Evolutionary conservation across 2,797 vertebrate genomes (phyloP).

Genomic region (Notolepis coatsorum): DNA sequence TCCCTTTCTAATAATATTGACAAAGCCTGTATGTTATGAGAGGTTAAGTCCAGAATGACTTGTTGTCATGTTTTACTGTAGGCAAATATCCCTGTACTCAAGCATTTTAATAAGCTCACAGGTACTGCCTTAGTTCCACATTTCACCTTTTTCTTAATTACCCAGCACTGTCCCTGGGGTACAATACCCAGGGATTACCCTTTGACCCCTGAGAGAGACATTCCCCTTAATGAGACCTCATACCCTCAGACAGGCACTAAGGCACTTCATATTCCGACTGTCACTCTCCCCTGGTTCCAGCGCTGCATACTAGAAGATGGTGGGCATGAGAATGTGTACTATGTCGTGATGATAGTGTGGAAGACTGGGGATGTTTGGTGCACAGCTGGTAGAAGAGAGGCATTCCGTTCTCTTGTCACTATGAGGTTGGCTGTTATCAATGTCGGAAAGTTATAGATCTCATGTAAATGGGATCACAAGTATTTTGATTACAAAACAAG

Average conservation of each 20-base stretch:
- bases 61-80: too few relatives aligned
- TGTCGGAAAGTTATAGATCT: too few relatives aligned
- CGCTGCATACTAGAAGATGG: too few relatives aligned
- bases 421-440: too few relatives aligned
- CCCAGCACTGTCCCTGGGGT: conserved; percentile 42
- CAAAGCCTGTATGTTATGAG: too few relatives aligned
- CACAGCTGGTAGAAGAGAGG: conserved; percentile 1
- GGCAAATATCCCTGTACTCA: too few relatives aligned
- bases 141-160: conserved; percentile 66
- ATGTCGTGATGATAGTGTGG: background rate
- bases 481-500: too few relatives aligned
- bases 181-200: conserved; percentile 64
- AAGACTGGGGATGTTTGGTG: conserved; percentile 2
- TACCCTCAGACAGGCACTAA: conserved; percentile 37
- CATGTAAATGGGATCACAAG: too few relatives aligned
- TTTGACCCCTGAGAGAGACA: conserved; percentile 58
- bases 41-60: too few relatives aligned
- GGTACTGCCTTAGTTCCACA: conserved; percentile 39
- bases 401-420: conserved; percentile 12
- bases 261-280: background rate
- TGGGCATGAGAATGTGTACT: conserved; percentile 23
- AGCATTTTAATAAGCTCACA: conserved; percentile 58
- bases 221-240: conserved; percentile 67
- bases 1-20: too few relatives aligned
- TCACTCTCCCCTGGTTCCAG: too few relatives aligned